Base-by-base conservation (phyloP, 2,888 invertebrate species). In the Phasia obesa region DNA sequence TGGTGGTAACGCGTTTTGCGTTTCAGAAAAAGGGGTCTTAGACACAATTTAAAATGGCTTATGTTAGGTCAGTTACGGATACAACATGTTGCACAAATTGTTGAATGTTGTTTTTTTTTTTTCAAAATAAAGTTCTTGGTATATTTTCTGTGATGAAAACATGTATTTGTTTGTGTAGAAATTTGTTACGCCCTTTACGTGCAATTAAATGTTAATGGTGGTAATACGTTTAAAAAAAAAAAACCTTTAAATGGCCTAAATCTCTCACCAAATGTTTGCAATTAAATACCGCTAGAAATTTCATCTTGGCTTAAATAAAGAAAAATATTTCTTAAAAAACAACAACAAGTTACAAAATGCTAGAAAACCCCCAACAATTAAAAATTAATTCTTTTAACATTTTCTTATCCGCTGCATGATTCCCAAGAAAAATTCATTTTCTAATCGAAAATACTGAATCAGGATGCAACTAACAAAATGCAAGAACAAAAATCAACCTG, bases 331-430 rank as follows among this genome's bases (percentile, higher is more conserved):
- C 5, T 42, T 17, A n/a, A 19, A 47, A 47, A 47, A 47, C n/a
- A n/a, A n/a, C n/a, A n/a, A n/a, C n/a, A n/a, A 17, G 4, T 17
- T 9, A 47, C 31, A 35, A 11, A 11, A 35, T 11, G 11, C 35
- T 35, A 11, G 9, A 35, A 35, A 35, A 47, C 17, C 1, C 11
- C 1, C 81, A 85, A 85, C 89, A 88, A 89, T 89, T 88, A 88
- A 88, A 89, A 87, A 87, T 88, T 87, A 88, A 88, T 88, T 85
- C 57, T 64, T 70, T 47, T 76, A 65, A 27, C 65, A 49, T 73
- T 55, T 35, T 79, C 59, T 31, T 59, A 67, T 55, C 23, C 31
- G 84, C 82, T 83, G n/a, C 17, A 70, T 35, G 75, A 86, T 88
- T 88, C 87, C 88, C 85, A 83, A 82, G 88, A 88, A 89, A 89